Base-by-base conservation (phyloP, 2,888 invertebrate species). In the Habroteleia sp. region DNA sequence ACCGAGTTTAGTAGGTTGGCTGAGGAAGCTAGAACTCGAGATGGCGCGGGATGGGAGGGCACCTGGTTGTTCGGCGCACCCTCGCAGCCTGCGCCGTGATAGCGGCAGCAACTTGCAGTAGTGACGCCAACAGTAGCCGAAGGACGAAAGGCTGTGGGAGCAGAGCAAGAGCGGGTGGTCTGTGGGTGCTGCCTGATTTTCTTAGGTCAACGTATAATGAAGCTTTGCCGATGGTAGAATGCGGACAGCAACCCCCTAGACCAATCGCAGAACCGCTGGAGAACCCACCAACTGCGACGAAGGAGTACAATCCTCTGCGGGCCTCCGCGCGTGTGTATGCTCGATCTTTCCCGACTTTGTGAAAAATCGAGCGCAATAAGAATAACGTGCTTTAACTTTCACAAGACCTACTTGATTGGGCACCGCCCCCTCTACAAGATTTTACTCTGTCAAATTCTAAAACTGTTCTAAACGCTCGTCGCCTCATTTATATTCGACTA, bases 131-230 rank as follows among this genome's bases (percentile, higher is more conserved):
- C 68, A 71, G 66, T 68, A 73, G 76, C 50, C 60, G 68, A 74
- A 72, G 79, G 74, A 79, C 74, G 76, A 71, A 74, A 62, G 68
- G 35, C 58, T 50, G 46, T 58, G 37, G 20, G 58, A 60, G 73
- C 39, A 42, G 42, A 29, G 54, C 44, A 42, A 39, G 37, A 60
- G 75, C 73, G 72, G 74, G 73, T 69, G 74, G 76, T 48, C 44
- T 39, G 75, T 56, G 82, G 80, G 82, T 80, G 84, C 77, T 79
- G 85, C 83, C 84, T 88, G 88, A 88, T 88, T 88, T 88, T 88
- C 88, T 88, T 87, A 87, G 88, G 88, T 88, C 88, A 88, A 86
- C 86, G 88, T 87, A 88, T 88, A 88, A 88, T 88, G 84, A 87
- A 86, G 87, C 84, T 79, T 80, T 72, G 76, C 58, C 68, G 74